Evolutionary conservation across 2,113 vertebrate species (phyloP).

Genomic region (Corvus moneduloides): DNA sequence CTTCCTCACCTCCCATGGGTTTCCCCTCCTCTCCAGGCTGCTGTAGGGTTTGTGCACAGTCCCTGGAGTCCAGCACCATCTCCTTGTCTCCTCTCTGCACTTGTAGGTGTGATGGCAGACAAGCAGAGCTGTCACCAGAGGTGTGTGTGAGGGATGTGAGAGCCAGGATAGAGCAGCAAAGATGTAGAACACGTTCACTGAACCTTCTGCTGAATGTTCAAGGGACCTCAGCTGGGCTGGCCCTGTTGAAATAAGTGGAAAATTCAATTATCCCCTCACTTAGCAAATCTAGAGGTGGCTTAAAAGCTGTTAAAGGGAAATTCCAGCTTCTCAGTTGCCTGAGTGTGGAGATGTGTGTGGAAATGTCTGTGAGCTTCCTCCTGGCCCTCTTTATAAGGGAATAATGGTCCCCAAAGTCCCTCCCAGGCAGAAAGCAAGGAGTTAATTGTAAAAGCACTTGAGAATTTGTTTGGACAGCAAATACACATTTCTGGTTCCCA

Average conservation of each 20-base stretch:
- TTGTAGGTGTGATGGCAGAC: not conserved
- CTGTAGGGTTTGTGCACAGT: not conserved
- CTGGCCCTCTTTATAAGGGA: not conserved
- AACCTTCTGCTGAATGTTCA: not conserved
- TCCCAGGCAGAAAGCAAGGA: not conserved
- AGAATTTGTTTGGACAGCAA: conserved; percentile 24
- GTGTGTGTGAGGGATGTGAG: not conserved
- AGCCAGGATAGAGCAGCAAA: not conserved
- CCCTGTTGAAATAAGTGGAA: not conserved
- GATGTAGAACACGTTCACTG: fast-evolving
- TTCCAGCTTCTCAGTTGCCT: not conserved
- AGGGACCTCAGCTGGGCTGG: not conserved
- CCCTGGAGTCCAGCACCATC: fast-evolving
- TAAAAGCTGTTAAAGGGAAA: not conserved
- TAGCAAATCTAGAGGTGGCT: not conserved
- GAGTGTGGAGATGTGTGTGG: not conserved
- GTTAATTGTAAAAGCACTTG: not conserved
- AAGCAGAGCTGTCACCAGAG: not conserved
- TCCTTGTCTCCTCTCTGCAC: not conserved
- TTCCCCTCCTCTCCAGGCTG: not conserved
- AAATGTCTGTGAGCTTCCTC: not conserved
- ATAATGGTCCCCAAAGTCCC: fast-evolving
- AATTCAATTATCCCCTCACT: not conserved
- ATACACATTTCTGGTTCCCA: not conserved
- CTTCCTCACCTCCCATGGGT: fast-evolving